phyloP scores from a whole-genome alignment of 2,113 vertebrate species.

The Apodemus speciosus region DNA sequence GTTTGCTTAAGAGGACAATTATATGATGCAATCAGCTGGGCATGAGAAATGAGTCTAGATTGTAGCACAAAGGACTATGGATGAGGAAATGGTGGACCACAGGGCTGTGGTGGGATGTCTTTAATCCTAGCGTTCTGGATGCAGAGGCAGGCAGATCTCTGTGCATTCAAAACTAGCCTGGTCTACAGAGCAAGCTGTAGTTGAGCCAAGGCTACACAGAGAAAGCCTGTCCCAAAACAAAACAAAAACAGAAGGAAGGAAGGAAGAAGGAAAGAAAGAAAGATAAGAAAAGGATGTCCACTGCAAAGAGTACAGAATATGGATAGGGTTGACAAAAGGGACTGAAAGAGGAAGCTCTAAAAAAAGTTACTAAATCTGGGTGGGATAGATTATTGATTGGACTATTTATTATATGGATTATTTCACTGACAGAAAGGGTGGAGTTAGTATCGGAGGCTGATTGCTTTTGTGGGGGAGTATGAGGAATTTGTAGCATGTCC shows the following conservation, averaged over 20 bases:
- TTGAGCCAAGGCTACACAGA: neutral
- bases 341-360: neutral
- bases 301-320: neutral
- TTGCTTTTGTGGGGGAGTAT: neutral
- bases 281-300: neutral
- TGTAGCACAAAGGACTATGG: rapidly evolving
- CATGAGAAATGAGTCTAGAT: neutral
- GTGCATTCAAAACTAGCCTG: neutral
- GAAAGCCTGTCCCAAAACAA: neutral
- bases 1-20: neutral
- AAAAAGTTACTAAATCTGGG: neutral
- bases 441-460: neutral
- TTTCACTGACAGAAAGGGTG: neutral
- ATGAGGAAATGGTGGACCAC: neutral
- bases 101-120: neutral
- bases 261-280: too few relatives aligned
- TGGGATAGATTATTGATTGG: neutral
- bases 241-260: too few relatives aligned
- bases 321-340: neutral
- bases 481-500: neutral
- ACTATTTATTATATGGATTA: neutral
- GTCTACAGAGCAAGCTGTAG: neutral
- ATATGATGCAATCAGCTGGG: neutral
- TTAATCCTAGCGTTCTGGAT: neutral
- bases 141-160: neutral